Conservation (phyloP, 2,888 invertebrate genomes). For the Eupithecia tripunctaria region DNA sequence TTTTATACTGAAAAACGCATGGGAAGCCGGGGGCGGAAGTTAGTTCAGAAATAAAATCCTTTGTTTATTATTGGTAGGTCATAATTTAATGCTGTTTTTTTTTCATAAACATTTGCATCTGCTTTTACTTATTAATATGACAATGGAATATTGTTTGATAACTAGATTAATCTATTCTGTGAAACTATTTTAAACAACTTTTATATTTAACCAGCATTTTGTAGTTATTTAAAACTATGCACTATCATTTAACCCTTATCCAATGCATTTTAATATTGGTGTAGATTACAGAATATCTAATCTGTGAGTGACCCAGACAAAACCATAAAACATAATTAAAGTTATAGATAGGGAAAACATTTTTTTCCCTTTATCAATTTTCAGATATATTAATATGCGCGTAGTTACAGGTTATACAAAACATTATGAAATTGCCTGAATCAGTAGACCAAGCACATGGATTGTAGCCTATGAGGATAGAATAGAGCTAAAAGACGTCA, state of each 20-base stretch:
- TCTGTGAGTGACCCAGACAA: background rate
- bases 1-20: background rate
- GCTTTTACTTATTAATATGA: conserved; percentile 83
- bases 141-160: conserved; percentile 84
- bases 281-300: too few relatives aligned
- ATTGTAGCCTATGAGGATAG: background rate
- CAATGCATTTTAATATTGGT: background rate
- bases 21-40: background rate
- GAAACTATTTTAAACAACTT: conserved; percentile 84
- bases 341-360: background rate
- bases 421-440: background rate
- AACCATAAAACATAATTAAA: background rate
- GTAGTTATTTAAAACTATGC: conserved; percentile 66
- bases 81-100: conserved; percentile 83
- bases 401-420: too few relatives aligned
- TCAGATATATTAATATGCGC: too few relatives aligned
- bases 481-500: background rate
- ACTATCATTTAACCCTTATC: conserved; percentile 54
- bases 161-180: conserved; percentile 82
- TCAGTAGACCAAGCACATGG: background rate
- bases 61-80: conserved; percentile 81
- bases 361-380: background rate
- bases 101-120: conserved; percentile 81
- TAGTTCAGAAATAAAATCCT: conserved; percentile 63
- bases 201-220: conserved; percentile 81